Percentiles rank a stretch among this genome's conserved stretches.
Conservation (phyloP, 2,113 vertebrate species). For the Epinephelus moara region DNA sequence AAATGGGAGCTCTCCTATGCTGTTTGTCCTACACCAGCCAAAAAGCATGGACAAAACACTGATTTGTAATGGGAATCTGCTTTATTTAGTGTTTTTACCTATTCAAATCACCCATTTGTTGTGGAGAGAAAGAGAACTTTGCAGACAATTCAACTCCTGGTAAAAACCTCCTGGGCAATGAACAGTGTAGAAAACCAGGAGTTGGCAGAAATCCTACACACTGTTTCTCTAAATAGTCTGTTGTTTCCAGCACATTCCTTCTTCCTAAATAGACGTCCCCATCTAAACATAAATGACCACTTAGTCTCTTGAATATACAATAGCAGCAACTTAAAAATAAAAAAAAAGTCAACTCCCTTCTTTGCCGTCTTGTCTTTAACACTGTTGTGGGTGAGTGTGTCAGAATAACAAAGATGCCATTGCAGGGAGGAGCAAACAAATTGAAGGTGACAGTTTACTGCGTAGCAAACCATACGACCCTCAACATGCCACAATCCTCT, state of each 20-base stretch:
- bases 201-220: too few species aligned
- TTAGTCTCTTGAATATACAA: constrained; percentile 5
- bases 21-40: too few species aligned
- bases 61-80: too few species aligned
- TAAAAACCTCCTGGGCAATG: too few species aligned
- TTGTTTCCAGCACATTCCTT: constrained; percentile 48
- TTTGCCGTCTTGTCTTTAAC: background rate
- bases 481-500: constrained; percentile 25
- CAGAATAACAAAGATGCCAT: constrained; percentile 19
- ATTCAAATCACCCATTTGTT: too few species aligned
- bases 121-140: too few species aligned
- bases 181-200: too few species aligned
- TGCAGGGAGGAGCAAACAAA: constrained; percentile 24
- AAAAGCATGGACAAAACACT: too few species aligned
- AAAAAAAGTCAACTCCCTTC: background rate
- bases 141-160: too few species aligned
- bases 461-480: constrained; percentile 20
- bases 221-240: constrained; percentile 4
- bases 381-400: background rate
- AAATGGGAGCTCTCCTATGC: too few species aligned
- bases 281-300: constrained; percentile 28
- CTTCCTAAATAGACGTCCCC: constrained; percentile 31
- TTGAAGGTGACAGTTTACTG: constrained; percentile 26
- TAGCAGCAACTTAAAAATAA: background rate
- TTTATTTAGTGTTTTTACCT: too few species aligned